Conservation (phyloP, 2,888 invertebrate species). For the Incurvaria masculella region DNA sequence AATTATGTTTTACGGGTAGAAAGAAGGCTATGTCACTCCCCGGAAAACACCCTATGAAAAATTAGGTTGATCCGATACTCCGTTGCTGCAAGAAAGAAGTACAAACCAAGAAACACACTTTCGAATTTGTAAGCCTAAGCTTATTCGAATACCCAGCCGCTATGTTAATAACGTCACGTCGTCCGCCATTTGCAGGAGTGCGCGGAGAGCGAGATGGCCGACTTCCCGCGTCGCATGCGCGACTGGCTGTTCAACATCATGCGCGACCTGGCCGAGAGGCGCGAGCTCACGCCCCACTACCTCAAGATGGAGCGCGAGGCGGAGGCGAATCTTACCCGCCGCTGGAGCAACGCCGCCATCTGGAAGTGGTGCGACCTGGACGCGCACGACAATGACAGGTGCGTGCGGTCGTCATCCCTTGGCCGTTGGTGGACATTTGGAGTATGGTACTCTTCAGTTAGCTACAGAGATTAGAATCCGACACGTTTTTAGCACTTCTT, state of each 20-base stretch:
- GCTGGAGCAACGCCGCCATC: constrained; percentile 90
- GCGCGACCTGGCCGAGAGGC: constrained; percentile 88
- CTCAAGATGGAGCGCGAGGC: constrained; percentile 86
- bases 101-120: too few relatives aligned
- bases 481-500: too few relatives aligned
- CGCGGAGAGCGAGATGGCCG: constrained; percentile 80
- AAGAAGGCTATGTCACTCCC: too few relatives aligned
- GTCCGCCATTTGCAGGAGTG: constrained; percentile 74
- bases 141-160: too few relatives aligned
- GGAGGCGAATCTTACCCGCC: constrained; percentile 77
- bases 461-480: too few relatives aligned
- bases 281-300: constrained; percentile 79
- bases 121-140: too few relatives aligned
- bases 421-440: neutral
- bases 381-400: constrained; percentile 86
- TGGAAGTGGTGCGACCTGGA: constrained; percentile 99
- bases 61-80: too few relatives aligned
- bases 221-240: constrained; percentile 95
- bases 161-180: too few relatives aligned
- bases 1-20: too few relatives aligned
- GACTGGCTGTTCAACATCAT: constrained; percentile 98
- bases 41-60: too few relatives aligned
- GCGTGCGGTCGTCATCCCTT: neutral
- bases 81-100: too few relatives aligned
- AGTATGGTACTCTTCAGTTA: too few relatives aligned